Percentiles rank a stretch among this genome's conserved stretches.
Evolutionary conservation across 2,888 invertebrate species (phyloP).

Genomic region (Fissipunctia ypsillon): DNA sequence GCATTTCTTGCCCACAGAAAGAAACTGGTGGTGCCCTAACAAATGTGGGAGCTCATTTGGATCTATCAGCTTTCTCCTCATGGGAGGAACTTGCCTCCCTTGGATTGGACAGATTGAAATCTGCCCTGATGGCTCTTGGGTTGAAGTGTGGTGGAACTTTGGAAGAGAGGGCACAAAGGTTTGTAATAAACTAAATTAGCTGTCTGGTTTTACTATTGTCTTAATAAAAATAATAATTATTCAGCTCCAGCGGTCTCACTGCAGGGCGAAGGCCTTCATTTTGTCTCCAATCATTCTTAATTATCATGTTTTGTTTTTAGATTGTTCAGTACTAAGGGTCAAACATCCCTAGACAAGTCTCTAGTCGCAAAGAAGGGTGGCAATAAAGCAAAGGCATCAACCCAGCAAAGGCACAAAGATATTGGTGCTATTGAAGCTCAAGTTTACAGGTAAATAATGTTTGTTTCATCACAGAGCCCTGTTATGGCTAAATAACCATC

Average conservation of each 20-base stretch:
- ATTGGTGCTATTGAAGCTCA: constrained; percentile 97
- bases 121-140: constrained; percentile 98
- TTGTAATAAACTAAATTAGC: constrained; percentile 11
- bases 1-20: constrained; percentile 90
- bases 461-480: background rate
- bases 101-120: constrained; percentile 99
- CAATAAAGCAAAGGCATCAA: constrained; percentile 90
- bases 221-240: background rate
- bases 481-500: background rate
- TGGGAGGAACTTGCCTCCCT: constrained; percentile 99
- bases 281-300: background rate
- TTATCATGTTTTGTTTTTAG: constrained; percentile 66
- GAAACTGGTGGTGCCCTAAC: constrained; percentile 98
- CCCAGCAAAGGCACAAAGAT: constrained; percentile 94
- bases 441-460: constrained; percentile 92
- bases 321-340: constrained; percentile 98
- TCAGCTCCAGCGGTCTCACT: background rate
- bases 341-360: constrained; percentile 97
- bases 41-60: constrained; percentile 98
- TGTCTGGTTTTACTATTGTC: background rate
- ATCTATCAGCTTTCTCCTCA: constrained; percentile 99
- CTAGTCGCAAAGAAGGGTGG: constrained; percentile 97
- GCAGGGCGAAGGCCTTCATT: background rate
- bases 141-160: constrained; percentile 99
- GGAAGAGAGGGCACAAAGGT: constrained; percentile 98